Evolutionary conservation across 2,888 invertebrate genomes (phyloP).

Genomic region (Leptopilina drosophilae): DNA sequence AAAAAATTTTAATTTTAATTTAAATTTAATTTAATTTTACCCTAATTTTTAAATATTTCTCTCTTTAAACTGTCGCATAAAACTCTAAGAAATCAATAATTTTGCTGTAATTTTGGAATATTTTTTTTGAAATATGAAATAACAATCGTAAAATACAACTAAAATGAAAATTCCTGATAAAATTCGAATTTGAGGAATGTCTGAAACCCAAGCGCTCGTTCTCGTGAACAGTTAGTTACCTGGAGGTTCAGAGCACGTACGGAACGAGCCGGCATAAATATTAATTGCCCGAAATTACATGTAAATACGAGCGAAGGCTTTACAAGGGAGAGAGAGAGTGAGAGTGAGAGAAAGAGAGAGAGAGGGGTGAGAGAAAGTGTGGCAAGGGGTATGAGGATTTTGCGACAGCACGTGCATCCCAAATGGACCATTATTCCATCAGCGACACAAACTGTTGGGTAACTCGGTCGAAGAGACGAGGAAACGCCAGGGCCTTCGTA

Average conservation of each 20-base stretch:
- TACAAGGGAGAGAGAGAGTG: constrained; percentile 46
- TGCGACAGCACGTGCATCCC: constrained; percentile 74
- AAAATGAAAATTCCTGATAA: neutral
- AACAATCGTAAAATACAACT: no score
- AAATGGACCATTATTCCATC: constrained; percentile 76
- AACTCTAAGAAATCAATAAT: no score
- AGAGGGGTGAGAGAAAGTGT: constrained; percentile 34
- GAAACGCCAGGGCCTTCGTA: neutral
- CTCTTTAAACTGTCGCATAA: no score
- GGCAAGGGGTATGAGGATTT: constrained; percentile 46
- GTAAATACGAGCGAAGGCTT: constrained; percentile 69
- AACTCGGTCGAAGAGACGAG: constrained; percentile 69
- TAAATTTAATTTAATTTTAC: no score
- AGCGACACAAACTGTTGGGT: constrained; percentile 73
- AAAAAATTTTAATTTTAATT: no score
- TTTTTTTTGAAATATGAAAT: no score
- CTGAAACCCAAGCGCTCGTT: neutral
- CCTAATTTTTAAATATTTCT: no score
- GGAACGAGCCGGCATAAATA: constrained; percentile 70
- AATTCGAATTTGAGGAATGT: neutral
- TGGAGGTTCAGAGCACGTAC: constrained; percentile 54
- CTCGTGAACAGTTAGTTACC: constrained; percentile 39
- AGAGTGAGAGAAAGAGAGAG: constrained; percentile 39
- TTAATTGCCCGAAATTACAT: constrained; percentile 74
- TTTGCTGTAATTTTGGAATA: no score